Evolutionary conservation across 2,113 vertebrate genomes (phyloP).

Genomic region (Cepphus grylle): DNA sequence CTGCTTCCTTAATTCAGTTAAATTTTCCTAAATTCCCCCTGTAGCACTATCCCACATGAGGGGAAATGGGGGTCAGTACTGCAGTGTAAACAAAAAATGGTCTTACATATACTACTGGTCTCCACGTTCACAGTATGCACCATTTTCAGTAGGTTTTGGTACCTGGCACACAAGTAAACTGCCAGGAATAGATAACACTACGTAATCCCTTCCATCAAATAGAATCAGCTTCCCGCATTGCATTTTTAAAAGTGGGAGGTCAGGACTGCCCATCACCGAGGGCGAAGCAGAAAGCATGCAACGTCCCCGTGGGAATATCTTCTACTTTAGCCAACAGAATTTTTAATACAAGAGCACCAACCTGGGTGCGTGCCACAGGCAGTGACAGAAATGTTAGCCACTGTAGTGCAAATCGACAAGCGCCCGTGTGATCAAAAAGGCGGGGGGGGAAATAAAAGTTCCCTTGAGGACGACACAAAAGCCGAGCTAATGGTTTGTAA

Average conservation of each 20-base stretch:
- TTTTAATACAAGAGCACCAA: not conserved
- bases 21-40: not conserved
- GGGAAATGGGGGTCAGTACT: not conserved
- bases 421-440: not conserved
- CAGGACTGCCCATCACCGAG: not conserved
- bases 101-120: not conserved
- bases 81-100: not conserved
- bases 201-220: not conserved
- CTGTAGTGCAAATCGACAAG: not conserved
- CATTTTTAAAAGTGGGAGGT: not conserved
- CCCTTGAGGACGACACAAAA: not conserved
- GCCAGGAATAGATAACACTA: not conserved
- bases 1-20: not conserved
- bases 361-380: rapidly evolving
- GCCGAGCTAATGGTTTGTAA: not conserved
- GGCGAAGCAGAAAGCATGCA: rapidly evolving
- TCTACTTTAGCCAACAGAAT: not conserved
- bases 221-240: not conserved
- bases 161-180: not conserved
- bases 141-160: not conserved
- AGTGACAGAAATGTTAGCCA: rapidly evolving
- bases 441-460: not conserved
- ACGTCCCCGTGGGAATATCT: not conserved
- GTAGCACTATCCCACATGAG: rapidly evolving
- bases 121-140: rapidly evolving